Conservation (phyloP, 2,797 vertebrate genomes). For the Brachyalestes nurse region DNA sequence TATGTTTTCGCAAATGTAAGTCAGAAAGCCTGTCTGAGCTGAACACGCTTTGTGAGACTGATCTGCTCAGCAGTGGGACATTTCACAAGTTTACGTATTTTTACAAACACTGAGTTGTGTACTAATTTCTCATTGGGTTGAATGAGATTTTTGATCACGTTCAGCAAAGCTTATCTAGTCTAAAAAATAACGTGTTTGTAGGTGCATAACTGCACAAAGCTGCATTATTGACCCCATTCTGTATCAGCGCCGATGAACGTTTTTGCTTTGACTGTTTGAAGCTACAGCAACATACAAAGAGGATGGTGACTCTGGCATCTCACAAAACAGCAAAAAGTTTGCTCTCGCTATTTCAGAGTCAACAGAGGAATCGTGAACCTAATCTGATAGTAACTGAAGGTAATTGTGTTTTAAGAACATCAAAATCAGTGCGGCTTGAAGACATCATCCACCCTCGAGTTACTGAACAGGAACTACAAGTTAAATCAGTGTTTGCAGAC, state of each 20-base stretch:
- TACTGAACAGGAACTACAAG: conserved; percentile 13
- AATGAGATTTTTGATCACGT: background rate
- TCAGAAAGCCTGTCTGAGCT: no score
- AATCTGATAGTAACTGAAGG: background rate
- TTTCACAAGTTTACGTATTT: background rate
- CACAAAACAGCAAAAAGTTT: background rate
- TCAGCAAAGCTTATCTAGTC: background rate
- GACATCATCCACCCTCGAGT: conserved; percentile 21
- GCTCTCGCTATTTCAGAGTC: no score
- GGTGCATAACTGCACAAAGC: no score
- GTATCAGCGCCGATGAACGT: background rate
- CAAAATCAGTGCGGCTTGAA: conserved; percentile 11
- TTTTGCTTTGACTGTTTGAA: conserved; percentile 30
- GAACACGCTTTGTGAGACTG: no score
- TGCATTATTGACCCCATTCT: background rate
- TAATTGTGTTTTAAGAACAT: no score
- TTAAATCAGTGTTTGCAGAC: conserved; percentile 38
- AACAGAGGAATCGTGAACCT: background rate
- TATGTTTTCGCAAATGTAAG: no score
- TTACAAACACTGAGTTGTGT: background rate
- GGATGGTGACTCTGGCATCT: background rate
- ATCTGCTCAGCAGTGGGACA: no score
- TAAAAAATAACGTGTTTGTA: background rate
- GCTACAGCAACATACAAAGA: background rate
- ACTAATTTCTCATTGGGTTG: background rate